These are phyloP conservation scores for Microplitis demolitor DNA, from an alignment of 1,140 invertebrate species.

Conservation along the genomic window DNA sequence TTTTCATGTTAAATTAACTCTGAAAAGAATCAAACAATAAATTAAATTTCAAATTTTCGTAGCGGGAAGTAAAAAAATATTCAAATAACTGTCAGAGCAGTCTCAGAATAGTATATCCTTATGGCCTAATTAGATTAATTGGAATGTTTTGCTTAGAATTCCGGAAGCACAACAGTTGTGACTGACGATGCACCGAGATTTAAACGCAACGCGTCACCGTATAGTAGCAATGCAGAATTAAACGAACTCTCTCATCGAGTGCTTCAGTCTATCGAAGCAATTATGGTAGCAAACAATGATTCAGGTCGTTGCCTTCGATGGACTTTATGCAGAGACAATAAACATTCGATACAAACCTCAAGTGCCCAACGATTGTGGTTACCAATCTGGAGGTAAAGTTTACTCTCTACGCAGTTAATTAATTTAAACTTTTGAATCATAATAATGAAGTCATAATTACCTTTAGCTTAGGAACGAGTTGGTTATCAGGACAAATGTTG, in stretches of 20 bases:
- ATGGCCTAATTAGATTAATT: too few relatives aligned
- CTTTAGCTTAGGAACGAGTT: conserved; percentile 65
- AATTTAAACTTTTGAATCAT: background rate
- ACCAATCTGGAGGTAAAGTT: conserved; percentile 72
- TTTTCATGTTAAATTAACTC: too few relatives aligned
- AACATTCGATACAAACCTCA: conserved; percentile 59
- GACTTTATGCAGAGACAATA: conserved; percentile 69
- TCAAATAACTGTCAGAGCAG: too few relatives aligned
- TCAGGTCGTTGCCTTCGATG: conserved; percentile 65
- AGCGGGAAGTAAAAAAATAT: too few relatives aligned
- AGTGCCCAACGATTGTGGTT: conserved; percentile 67
- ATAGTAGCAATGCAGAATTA: conserved; percentile 47
- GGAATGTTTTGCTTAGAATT: background rate
- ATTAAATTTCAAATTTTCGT: too few relatives aligned
- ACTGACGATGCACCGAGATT: conserved; percentile 34
- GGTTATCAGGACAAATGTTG: conserved; percentile 61
- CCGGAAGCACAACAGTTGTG: conserved; percentile 29
- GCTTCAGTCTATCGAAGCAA: conserved; percentile 63
- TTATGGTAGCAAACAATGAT: conserved; percentile 56
- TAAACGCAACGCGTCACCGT: conserved; percentile 38
- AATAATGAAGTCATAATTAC: conserved; percentile 17
- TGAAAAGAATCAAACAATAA: too few relatives aligned
- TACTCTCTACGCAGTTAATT: background rate
- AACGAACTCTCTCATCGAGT: conserved; percentile 65
- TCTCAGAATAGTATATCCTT: too few relatives aligned